Evolutionary conservation across 2,888 invertebrate genomes (phyloP).

Genomic region (Erebia aethiops): DNA sequence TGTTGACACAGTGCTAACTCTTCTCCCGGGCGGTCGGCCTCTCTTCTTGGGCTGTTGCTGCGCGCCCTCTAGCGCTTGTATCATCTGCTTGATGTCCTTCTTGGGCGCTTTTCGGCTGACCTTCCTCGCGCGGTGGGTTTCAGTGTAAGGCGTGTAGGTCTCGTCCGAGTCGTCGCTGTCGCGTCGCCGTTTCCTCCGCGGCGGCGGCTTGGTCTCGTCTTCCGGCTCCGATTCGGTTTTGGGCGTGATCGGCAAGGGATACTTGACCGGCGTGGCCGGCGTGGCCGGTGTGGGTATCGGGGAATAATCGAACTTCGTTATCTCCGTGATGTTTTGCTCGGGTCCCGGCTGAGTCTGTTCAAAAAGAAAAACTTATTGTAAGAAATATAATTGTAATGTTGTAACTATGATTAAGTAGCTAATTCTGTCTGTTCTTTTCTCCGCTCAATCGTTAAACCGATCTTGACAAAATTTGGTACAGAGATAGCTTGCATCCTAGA

Average conservation of each 20-base stretch:
- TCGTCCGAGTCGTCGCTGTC: slow-evolving; percentile 76
- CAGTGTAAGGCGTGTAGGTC: slow-evolving; percentile 68
- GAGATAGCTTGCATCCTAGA: too few species aligned
- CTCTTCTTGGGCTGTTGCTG: slow-evolving; percentile 69
- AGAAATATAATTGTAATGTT: not conserved
- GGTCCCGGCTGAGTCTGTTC: slow-evolving; percentile 28
- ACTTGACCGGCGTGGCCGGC: slow-evolving; percentile 52
- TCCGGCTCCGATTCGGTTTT: slow-evolving; percentile 76
- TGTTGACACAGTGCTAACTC: slow-evolving; percentile 74
- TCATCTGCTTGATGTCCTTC: slow-evolving; percentile 73
- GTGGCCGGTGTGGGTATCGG: slow-evolving; percentile 47
- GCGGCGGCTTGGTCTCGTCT: slow-evolving; percentile 59
- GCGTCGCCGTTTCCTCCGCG: slow-evolving; percentile 52
- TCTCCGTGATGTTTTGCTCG: slow-evolving; percentile 44
- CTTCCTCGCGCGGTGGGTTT: slow-evolving; percentile 57
- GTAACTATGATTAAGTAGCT: too few species aligned
- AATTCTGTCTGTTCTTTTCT: too few species aligned
- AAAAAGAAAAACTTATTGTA: not conserved
- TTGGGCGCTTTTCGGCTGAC: slow-evolving; percentile 63
- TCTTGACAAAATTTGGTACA: too few species aligned
- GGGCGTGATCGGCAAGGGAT: slow-evolving; percentile 66
- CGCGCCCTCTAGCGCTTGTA: slow-evolving; percentile 68
- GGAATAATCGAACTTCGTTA: slow-evolving; percentile 51
- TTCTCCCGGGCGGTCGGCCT: slow-evolving; percentile 82
- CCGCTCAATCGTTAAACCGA: too few species aligned